Base-by-base conservation (phyloP, 1,140 invertebrate genomes). In the Rhopalosiphum maidis region DNA sequence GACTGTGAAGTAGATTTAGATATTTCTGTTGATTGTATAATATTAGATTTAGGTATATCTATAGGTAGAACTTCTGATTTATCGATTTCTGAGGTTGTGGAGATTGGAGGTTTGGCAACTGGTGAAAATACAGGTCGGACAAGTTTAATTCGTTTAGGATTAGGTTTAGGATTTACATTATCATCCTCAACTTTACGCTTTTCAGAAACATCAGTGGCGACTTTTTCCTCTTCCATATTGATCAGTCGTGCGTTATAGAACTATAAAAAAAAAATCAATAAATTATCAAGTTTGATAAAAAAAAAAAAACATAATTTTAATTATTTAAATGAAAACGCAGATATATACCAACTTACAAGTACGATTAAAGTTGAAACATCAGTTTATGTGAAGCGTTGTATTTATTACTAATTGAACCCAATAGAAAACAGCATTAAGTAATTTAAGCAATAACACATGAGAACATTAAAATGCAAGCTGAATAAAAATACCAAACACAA, bases 181-280 rank as follows among this genome's bases (percentile, higher is more conserved):
- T 91, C 90, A n/a, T 93, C 91, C 11, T 93, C 91, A 55, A 86
- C 25, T 93, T 85, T 93, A 41, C 91, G 91, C 25, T 93, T 93
- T 54, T 93, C 82, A 86, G 82, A 55, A 54, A 25, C 9, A 85
- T 93, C 91, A 55, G 35, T 5, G n/a, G 11, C 30, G 86, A 51
- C 30, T 30, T 51, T 93, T 8, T 93, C 91, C n/a, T 93, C 48
- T 25, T 93, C 91, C 91, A 93, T 93, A 68, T 43, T 41, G 55
- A 3, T 90, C 11, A 43, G 6, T 30, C 23, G 55, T 5, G 30
- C 18, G 1, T 35, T 77, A 6, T n/a, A 77, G 18, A n/a, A 35
- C 46, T 51, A 6, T 88, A 88, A 51, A 88, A 51, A 22, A 22
- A 22, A 51, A 35, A 37, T 35, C 46, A 55, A 35, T 46, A 55